Evolutionary conservation across 1,140 invertebrate species (phyloP).

Genomic region (Cecropterus lyciades): DNA sequence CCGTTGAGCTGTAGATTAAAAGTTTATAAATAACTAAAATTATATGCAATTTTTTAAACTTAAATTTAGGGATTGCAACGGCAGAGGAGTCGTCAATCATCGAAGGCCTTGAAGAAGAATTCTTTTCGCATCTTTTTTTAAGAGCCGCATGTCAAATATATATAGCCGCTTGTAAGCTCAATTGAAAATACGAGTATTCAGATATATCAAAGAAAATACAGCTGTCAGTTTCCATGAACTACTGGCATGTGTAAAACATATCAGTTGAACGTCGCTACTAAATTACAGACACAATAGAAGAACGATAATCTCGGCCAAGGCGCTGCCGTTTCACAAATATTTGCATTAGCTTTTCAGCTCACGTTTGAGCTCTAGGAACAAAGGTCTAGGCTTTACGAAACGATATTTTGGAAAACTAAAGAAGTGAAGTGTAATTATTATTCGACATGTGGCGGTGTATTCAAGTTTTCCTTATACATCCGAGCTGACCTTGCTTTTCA

Average conservation of each 20-base stretch:
- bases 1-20: too few relatives aligned
- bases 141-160: too few relatives aligned
- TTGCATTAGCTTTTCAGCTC: slow-evolving; percentile 56
- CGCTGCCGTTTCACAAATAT: slow-evolving; percentile 61
- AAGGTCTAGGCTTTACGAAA: slow-evolving; percentile 48
- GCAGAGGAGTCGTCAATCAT: too few relatives aligned
- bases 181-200: too few relatives aligned
- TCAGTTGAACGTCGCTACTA: slow-evolving; percentile 26
- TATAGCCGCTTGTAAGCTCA: too few relatives aligned
- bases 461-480: slow-evolving; percentile 12
- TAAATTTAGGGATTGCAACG: too few relatives aligned
- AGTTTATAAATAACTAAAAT: too few relatives aligned
- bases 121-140: too few relatives aligned
- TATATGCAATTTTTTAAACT: too few relatives aligned
- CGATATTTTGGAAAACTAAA: slow-evolving; percentile 32
- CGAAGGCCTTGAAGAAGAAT: too few relatives aligned
- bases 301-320: slow-evolving; percentile 63
- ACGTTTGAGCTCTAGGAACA: slow-evolving; percentile 48
- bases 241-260: slow-evolving; percentile 18
- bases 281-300: slow-evolving; percentile 37
- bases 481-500: slow-evolving; percentile 10
- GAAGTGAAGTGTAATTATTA: slow-evolving; percentile 7
- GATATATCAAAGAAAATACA: slow-evolving; percentile 28
- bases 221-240: slow-evolving; percentile 18
- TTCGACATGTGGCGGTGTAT: neutral